phyloP scores from a whole-genome alignment of 2,888 invertebrate genomes.

The Schizaphis graminum region DNA sequence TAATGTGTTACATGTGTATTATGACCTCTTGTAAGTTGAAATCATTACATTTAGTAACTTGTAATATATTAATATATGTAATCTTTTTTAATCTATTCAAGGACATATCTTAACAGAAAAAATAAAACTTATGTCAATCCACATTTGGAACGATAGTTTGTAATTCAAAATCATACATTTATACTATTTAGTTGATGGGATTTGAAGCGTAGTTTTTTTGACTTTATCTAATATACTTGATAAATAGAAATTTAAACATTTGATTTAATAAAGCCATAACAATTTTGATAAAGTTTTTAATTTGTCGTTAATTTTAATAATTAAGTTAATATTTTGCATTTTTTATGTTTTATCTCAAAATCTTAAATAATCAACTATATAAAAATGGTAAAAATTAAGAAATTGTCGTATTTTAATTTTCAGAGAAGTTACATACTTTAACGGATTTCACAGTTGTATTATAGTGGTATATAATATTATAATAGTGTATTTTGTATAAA shows the following conservation, averaged over 20 bases:
- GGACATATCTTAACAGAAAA: not conserved
- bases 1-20: slow-evolving; percentile 41
- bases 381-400: no score
- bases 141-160: not conserved
- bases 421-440: no score
- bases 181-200: not conserved
- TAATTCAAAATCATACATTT: not conserved
- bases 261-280: not conserved
- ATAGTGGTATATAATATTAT: no score
- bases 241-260: not conserved
- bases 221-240: not conserved
- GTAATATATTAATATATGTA: not conserved
- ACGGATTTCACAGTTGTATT: no score
- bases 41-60: not conserved
- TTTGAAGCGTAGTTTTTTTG: not conserved
- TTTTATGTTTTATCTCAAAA: not conserved
- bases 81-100: not conserved
- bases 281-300: not conserved
- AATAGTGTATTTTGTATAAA: no score
- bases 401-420: no score
- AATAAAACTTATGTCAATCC: not conserved
- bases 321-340: not conserved
- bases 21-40: slow-evolving; percentile 46
- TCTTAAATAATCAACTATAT: not conserved
- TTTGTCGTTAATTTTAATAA: not conserved